Evolutionary conservation across 2,888 invertebrate species (phyloP), one percentile per base, ranked within the genome.

Genomic region (Calliphora vomitoria): DNA sequence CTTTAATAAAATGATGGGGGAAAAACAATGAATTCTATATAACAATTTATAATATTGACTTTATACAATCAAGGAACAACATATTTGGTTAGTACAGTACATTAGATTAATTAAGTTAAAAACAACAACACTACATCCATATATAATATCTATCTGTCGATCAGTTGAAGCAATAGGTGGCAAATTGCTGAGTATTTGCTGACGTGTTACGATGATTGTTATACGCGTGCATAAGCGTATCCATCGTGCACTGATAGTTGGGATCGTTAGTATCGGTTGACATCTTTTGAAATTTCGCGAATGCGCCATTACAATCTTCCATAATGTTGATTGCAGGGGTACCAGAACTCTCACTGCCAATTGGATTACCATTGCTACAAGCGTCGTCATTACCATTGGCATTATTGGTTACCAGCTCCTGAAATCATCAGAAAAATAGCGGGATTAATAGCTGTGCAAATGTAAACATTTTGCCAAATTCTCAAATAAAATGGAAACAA

Each of bases 151-250:
- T 13, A 44, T 5, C 35, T 4, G 35, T 13, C 50, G 55, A 31
- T 88, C 86, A 91, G 71, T 91, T 91, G 44, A 90, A 91, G 55
- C 91, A 91, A 87, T 91, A 91, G 82, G 90, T 91, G 71, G 91
- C 91, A 58, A 91, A 90, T 85, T 92, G 85, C 55, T 85, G 91
- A 4, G 90, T 85, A 64, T 90, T 91, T 82, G 90, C 87, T 81
- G 90, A 86, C 64, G 87, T 85, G 81, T 91, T 91, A 89, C 90
- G 91, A 91, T 91, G 91, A 90, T 90, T 75, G n/a, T 80, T 92
- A 91, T 92, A 92, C 91, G 91, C 91, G 91, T 91, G 90, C 90
- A 91, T 91, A 90, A 92, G 89, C 90, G 92, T 91, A 91, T 92
- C 92, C 91, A 92, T 92, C 89, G 92, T 90, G 87, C 90, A 91